phyloP scores from a whole-genome alignment of 2,797 vertebrate genomes.

The Lacerta bilineata region DNA sequence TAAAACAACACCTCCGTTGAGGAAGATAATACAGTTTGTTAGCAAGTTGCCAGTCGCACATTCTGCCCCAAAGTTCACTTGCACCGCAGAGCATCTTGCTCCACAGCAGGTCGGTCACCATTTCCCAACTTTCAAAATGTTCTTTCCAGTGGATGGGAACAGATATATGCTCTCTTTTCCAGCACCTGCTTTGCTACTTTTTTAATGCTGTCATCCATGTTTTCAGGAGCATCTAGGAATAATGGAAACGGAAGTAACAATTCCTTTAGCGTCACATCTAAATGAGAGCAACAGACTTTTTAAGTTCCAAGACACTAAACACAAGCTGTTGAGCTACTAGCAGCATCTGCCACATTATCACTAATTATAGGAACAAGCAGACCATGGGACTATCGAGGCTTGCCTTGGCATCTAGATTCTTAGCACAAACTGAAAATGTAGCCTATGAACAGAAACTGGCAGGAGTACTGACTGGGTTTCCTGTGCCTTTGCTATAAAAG shows the following conservation, averaged over 20 bases:
- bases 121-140: constrained; percentile 75
- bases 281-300: constrained; percentile 8
- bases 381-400: neutral
- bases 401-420: neutral
- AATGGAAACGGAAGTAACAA: constrained; percentile 9
- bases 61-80: constrained; percentile 12
- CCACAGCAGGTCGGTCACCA: neutral
- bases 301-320: constrained; percentile 25
- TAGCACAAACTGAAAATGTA: neutral
- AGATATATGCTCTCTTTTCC: constrained; percentile 87
- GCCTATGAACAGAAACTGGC: neutral
- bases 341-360: constrained; percentile 28
- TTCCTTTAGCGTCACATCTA: constrained; percentile 7
- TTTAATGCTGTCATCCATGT: constrained; percentile 89
- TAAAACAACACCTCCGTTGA: neutral
- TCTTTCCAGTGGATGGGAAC: constrained; percentile 92
- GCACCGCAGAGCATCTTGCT: neutral
- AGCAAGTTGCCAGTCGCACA: neutral
- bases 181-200: constrained; percentile 89
- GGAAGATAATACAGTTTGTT: neutral
- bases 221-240: constrained; percentile 87
- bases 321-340: constrained; percentile 26
- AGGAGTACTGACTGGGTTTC: neutral
- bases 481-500: neutral
- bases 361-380: constrained; percentile 17